Base-by-base conservation (phyloP, 2,113 vertebrate species). In the Forbesichthys papilliferus region DNA sequence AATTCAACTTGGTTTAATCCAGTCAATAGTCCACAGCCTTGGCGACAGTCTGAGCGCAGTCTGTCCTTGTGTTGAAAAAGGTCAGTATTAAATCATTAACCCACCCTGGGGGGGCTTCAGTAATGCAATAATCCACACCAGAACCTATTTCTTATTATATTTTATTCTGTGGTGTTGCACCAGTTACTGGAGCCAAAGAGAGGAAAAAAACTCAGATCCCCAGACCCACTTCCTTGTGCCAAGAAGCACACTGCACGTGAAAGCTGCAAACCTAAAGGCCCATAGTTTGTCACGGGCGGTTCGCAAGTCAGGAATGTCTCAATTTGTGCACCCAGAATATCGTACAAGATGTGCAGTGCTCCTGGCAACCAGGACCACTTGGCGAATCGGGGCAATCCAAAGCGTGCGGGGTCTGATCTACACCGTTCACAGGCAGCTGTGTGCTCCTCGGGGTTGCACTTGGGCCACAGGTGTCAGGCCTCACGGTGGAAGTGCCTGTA, bases 251-350 rank as follows among this genome's bases (percentile, higher is more conserved):
- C 60, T 66, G 68, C 64, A 79, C 68, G 71, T 0, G 1, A 84
- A 78, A 76, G 42, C 69, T 75, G 33, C 78, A 82, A 80, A 71
- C 53, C 76, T 61, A 75, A 73, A 78, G 69, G 65, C 68, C 47
- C 79, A 83, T 81, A 76, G 74, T 82, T 88, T 82, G 76, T 88
- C 82, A 86, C 18, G 58, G 81, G 74, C 58, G 20, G 73, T 70
- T 85, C 69, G 64, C 71, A 82, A 59, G 68, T 73, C 80, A 83
- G 90, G 90, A 91, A 92, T 92, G 83, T 93, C 88, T 90, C 88
- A 87, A 90, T 92, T 92, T 88, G 82, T 84, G 73, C 79, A 84
- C 80, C 74, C 79, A 77, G 82, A 86, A 89, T 85, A 89, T 91
- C 86, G 77, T 81, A 91, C 88, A 79, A 91, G 90, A 86, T 84